Percentiles rank a stretch among this genome's conserved stretches.
These are phyloP conservation scores for Nezara viridula DNA, from an alignment of 2,888 invertebrate genomes.

Conservation along the genomic window DNA sequence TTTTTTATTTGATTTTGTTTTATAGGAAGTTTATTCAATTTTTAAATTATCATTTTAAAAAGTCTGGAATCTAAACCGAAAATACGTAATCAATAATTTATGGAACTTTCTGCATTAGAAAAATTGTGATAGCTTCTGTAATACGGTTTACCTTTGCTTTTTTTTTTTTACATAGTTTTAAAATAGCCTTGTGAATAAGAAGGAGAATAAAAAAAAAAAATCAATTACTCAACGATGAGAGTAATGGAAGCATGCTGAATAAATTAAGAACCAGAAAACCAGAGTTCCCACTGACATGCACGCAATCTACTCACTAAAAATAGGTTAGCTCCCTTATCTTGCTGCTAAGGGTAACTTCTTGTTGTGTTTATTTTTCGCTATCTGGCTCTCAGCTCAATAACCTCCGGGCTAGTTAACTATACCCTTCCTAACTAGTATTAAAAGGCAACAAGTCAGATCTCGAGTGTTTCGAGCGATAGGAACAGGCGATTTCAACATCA, in stretches of 20 bases:
- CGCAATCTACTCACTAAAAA: constrained; percentile 12
- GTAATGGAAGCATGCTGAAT: not conserved
- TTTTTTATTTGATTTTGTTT: no score
- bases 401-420: not conserved
- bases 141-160: not conserved
- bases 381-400: not conserved
- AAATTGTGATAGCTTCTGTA: not conserved
- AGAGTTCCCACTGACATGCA: not conserved
- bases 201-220: not conserved
- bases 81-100: not conserved
- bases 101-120: not conserved
- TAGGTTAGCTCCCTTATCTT: not conserved
- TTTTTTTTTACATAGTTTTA: no score
- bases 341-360: not conserved
- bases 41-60: no score
- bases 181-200: no score
- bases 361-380: not conserved
- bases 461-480: not conserved
- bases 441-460: not conserved
- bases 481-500: not conserved
- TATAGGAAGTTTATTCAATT: no score
- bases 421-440: not conserved
- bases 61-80: no score
- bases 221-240: not conserved
- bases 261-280: not conserved